A percentile compares a stretch with the other conserved stretches of the same genome.
These are phyloP conservation scores for Cecropterus lyciades DNA, from an alignment of 1,140 invertebrate genomes.

Conservation along the genomic window DNA sequence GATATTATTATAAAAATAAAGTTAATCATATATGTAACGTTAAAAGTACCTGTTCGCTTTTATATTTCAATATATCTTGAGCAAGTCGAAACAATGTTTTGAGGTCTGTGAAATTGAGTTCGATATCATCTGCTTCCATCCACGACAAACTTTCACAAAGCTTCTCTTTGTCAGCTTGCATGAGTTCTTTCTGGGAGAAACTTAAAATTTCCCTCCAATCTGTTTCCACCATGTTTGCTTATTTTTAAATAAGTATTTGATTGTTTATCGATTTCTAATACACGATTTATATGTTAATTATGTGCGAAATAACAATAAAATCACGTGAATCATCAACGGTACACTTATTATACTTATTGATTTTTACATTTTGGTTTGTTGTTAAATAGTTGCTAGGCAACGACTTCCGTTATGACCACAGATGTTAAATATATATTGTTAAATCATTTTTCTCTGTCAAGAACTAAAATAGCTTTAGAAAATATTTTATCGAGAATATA, in stretches of 20 bases:
- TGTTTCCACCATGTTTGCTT: constrained; percentile 70
- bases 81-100: constrained; percentile 84
- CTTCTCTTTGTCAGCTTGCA: constrained; percentile 86
- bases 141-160: constrained; percentile 85
- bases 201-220: constrained; percentile 86
- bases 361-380: background rate
- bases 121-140: constrained; percentile 85
- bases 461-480: too few species aligned
- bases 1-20: too few species aligned
- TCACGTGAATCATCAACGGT: too few species aligned
- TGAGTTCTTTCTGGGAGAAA: constrained; percentile 83
- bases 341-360: too few species aligned
- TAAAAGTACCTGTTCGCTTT: constrained; percentile 86
- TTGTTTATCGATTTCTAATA: too few species aligned
- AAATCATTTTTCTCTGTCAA: too few species aligned
- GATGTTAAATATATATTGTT: background rate
- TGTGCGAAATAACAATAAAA: too few species aligned
- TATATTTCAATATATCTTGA: constrained; percentile 87
- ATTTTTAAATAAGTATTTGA: background rate
- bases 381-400: constrained; percentile 38
- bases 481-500: too few species aligned
- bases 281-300: too few species aligned
- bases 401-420: background rate
- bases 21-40: background rate
- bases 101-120: constrained; percentile 83